These are phyloP conservation scores for Exocentrus adspersus DNA, from an alignment of 2,888 invertebrate species.

Conservation along the genomic window DNA sequence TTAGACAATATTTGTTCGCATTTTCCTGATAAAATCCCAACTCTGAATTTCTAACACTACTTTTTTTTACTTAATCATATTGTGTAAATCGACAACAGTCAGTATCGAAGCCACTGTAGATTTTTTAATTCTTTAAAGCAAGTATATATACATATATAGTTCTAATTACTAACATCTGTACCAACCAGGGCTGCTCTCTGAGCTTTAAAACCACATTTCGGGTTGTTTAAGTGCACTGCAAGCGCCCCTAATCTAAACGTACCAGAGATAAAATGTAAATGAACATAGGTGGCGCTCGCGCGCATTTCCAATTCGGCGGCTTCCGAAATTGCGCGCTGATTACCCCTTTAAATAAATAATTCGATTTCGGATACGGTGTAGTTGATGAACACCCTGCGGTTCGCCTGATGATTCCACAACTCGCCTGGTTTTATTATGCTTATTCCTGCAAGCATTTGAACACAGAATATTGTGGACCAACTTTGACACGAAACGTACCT, in stretches of 20 bases:
- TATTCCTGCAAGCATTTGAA: no score
- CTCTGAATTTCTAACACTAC: no score
- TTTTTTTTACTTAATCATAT: no score
- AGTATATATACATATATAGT: no score
- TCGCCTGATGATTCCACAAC: background rate
- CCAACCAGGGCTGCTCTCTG: background rate
- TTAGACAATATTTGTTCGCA: no score
- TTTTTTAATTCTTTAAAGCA: no score
- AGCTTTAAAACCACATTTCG: background rate
- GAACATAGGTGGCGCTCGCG: background rate
- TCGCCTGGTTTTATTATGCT: background rate
- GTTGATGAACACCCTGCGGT: background rate
- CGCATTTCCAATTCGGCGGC: background rate
- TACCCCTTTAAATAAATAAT: constrained; percentile 15
- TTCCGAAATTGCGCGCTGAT: constrained; percentile 1
- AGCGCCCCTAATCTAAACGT: no score
- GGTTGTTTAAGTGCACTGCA: constrained; percentile 4
- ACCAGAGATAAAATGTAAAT: background rate
- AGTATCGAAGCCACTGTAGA: no score
- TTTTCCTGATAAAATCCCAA: no score
- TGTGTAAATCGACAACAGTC: no score
- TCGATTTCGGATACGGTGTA: constrained; percentile 1
- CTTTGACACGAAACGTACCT: no score
- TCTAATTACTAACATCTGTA: background rate
- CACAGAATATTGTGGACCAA: no score